Conservation (phyloP, 2,113 vertebrate species). For the Prunella himalayana region DNA sequence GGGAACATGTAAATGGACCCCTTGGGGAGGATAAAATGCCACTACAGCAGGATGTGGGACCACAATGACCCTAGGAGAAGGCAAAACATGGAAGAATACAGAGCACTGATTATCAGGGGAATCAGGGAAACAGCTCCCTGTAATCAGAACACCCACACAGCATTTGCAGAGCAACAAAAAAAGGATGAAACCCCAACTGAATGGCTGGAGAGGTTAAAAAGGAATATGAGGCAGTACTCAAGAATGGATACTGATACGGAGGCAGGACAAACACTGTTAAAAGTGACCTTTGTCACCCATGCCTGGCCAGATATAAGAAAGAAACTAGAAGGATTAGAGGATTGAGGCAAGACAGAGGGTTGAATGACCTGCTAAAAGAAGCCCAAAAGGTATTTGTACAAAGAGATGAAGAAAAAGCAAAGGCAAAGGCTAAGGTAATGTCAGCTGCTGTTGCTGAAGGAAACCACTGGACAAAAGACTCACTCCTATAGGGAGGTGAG, state of each 20-base stretch:
- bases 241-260: not conserved
- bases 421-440: not conserved
- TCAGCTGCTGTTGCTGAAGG: not conserved
- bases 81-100: not conserved
- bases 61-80: not conserved
- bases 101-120: not conserved
- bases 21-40: not conserved
- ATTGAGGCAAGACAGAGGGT: not conserved
- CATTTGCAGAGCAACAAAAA: not conserved
- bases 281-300: not conserved
- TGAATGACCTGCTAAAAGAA: not conserved
- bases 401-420: not conserved
- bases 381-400: not conserved
- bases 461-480: not conserved
- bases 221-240: not conserved
- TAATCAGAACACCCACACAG: not conserved
- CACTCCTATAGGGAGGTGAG: not conserved
- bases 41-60: not conserved
- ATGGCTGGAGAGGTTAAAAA: not conserved
- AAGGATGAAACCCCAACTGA: not conserved
- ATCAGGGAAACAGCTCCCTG: not conserved
- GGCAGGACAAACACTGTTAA: not conserved
- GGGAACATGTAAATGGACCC: not conserved
- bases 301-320: not conserved
- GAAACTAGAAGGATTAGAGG: not conserved